Conservation (phyloP, 2,113 vertebrate species). For the Corythornis vintsioides region DNA sequence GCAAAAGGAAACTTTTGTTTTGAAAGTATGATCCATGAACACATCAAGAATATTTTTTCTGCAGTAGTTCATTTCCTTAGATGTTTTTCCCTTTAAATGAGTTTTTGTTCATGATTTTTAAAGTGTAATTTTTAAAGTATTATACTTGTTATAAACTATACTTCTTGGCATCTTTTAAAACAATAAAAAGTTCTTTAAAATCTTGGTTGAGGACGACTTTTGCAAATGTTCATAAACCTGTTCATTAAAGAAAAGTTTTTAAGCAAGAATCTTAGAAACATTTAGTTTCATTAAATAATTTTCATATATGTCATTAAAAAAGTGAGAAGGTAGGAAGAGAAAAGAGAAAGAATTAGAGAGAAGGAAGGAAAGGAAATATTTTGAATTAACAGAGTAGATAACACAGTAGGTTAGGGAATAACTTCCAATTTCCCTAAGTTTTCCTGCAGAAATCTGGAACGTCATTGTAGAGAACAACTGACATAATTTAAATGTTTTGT, state of each 20-base stretch:
- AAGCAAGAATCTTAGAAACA: background rate
- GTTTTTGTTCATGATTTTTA: background rate
- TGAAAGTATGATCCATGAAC: background rate
- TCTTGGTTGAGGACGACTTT: background rate
- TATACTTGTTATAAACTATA: background rate
- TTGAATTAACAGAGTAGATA: background rate
- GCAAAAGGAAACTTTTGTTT: background rate
- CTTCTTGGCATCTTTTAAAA: background rate
- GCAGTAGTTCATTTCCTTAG: background rate
- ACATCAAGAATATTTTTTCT: background rate
- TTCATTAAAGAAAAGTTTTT: background rate
- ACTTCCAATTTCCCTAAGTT: background rate
- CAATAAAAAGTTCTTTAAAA: background rate
- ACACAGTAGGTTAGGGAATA: background rate
- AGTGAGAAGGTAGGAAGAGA: background rate
- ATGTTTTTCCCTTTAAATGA: background rate
- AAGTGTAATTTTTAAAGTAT: background rate
- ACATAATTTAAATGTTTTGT: background rate
- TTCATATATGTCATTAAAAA: background rate
- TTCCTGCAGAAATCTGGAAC: background rate
- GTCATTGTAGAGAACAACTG: background rate
- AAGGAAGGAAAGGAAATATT: background rate
- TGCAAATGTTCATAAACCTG: background rate
- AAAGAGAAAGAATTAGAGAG: background rate
- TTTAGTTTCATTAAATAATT: background rate